phyloP scores from a whole-genome alignment of 2,113 vertebrate species.

The Castor canadensis region DNA sequence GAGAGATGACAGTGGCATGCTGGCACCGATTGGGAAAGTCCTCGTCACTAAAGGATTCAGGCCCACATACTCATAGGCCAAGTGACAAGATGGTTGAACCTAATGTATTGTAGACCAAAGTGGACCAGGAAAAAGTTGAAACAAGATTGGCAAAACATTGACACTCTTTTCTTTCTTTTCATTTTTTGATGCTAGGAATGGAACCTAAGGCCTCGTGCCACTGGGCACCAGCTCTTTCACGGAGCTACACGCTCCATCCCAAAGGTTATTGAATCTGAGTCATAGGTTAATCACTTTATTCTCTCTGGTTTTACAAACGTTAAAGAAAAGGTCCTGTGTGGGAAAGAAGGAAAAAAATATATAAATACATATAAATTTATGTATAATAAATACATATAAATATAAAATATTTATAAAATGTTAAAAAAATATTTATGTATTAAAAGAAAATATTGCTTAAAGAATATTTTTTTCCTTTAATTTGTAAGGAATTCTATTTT shows the following conservation, averaged over 20 bases:
- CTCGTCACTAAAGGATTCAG: background rate
- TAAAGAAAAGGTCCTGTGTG: background rate
- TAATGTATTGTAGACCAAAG: background rate
- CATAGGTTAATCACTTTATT: background rate
- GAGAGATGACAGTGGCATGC: background rate
- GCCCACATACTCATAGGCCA: background rate
- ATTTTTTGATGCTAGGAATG: background rate
- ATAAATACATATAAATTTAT: too few species aligned
- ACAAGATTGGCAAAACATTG: background rate
- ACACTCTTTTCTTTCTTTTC: background rate
- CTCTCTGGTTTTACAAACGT: background rate
- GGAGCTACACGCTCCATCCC: background rate
- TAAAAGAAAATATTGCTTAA: background rate
- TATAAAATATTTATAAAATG: background rate
- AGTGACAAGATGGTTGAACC: background rate
- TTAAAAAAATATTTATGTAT: background rate
- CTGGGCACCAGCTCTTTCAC: background rate
- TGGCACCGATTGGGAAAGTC: background rate
- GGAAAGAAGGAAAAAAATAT: background rate
- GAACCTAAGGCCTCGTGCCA: background rate
- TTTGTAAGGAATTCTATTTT: background rate
- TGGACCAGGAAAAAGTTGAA: background rate
- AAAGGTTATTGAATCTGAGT: background rate
- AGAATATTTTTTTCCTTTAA: background rate
- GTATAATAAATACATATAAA: background rate